Percentiles rank a stretch among this genome's conserved stretches.
These are phyloP conservation scores for Dexiosoma caninum DNA, from an alignment of 2,888 invertebrate genomes.

Conservation along the genomic window DNA sequence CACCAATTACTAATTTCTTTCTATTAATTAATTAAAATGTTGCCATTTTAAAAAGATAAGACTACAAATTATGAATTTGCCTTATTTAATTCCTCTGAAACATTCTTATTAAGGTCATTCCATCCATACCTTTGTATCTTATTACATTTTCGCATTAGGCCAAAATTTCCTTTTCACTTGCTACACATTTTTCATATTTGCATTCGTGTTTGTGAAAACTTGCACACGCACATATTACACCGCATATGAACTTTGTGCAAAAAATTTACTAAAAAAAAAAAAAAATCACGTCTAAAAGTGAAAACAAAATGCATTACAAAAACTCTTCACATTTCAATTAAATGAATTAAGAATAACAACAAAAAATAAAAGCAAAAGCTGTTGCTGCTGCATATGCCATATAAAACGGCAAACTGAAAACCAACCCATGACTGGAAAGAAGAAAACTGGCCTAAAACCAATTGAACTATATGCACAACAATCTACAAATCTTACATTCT, in stretches of 20 bases:
- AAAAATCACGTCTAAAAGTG: background rate
- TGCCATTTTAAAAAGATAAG: no score
- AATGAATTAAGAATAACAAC: background rate
- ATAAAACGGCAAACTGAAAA: background rate
- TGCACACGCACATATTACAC: no score
- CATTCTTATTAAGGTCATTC: no score
- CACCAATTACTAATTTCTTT: no score
- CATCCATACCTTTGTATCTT: no score
- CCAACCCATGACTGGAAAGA: background rate
- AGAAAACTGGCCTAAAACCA: background rate
- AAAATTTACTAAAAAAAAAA: background rate
- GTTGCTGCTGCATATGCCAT: background rate
- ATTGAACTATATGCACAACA: conserved; percentile 34
- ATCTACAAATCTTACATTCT: conserved; percentile 17
- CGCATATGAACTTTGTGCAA: background rate
- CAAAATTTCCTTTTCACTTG: no score
- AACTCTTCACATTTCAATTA: conserved; percentile 2
- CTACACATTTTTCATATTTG: no score
- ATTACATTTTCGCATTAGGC: no score
- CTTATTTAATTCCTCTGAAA: no score
- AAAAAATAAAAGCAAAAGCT: background rate
- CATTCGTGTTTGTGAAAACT: no score
- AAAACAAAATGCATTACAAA: background rate
- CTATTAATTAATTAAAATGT: no score
- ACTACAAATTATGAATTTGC: no score